Conservation (phyloP, 1,140 invertebrate species). For the Augochlora pura region DNA sequence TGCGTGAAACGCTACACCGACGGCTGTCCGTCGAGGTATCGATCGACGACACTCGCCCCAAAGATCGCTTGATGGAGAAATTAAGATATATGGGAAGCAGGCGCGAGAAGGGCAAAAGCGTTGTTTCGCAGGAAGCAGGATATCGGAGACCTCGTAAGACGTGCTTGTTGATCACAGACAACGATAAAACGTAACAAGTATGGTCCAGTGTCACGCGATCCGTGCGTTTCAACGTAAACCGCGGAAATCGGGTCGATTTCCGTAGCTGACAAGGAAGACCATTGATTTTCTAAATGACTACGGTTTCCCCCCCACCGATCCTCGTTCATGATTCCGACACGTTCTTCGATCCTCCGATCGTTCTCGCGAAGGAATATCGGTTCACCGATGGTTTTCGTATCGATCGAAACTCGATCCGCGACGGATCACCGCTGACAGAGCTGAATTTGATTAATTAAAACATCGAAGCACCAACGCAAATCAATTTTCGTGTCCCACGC, state of each 20-base stretch:
- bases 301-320: background rate
- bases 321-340: background rate
- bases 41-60: background rate
- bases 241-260: background rate
- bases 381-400: too few relatives aligned
- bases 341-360: too few relatives aligned
- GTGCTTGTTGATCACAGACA: conserved; percentile 15
- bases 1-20: background rate
- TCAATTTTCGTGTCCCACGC: background rate
- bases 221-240: background rate
- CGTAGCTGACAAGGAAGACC: background rate
- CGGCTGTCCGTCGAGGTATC: background rate
- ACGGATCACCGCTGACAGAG: too few relatives aligned
- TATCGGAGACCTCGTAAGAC: background rate
- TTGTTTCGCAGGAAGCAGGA: background rate
- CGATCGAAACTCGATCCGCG: too few relatives aligned
- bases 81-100: background rate
- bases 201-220: background rate
- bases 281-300: background rate
- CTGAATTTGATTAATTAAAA: background rate
- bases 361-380: too few relatives aligned
- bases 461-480: background rate
- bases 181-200: conserved; percentile 7
- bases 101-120: background rate
- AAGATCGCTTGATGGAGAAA: background rate